Evolutionary conservation across 2,797 vertebrate genomes (phyloP).

Genomic region (Microcaecilia unicolor): DNA sequence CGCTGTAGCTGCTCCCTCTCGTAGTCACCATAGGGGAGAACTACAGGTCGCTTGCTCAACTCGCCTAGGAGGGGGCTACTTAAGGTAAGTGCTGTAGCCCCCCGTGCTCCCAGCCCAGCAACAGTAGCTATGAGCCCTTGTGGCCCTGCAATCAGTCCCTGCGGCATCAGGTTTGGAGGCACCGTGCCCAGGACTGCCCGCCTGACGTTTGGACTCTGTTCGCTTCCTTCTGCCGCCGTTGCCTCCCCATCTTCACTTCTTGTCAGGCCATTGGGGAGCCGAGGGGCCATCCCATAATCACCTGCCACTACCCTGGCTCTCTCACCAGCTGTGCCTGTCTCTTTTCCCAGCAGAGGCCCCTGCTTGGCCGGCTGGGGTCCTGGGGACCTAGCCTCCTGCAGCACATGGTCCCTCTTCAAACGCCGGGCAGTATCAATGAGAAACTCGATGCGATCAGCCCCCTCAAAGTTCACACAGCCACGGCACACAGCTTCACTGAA

Average conservation of each 20-base stretch:
- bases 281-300: conserved; percentile 50
- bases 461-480: conserved; percentile 87
- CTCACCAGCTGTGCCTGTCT: conserved; percentile 46
- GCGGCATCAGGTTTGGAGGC: conserved; percentile 62
- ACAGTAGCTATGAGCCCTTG: conserved; percentile 64
- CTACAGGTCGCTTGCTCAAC: conserved; percentile 50
- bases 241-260: conserved; percentile 63
- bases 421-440: conserved; percentile 76
- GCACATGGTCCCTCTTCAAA: conserved; percentile 68
- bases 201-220: conserved; percentile 62
- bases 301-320: no score
- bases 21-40: conserved; percentile 61
- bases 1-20: conserved; percentile 67
- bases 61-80: conserved; percentile 41
- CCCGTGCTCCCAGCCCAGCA: conserved; percentile 57
- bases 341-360: conserved; percentile 38
- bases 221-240: conserved; percentile 56
- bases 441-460: conserved; percentile 77
- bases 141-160: conserved; percentile 51
- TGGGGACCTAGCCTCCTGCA: conserved; percentile 67
- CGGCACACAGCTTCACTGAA: conserved; percentile 85
- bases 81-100: conserved; percentile 58
- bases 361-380: conserved; percentile 38
- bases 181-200: conserved; percentile 65
- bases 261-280: conserved; percentile 72